Evolutionary conservation across 2,797 vertebrate genomes (phyloP).

Genomic region (Tokudaia tokunoshimensis): DNA sequence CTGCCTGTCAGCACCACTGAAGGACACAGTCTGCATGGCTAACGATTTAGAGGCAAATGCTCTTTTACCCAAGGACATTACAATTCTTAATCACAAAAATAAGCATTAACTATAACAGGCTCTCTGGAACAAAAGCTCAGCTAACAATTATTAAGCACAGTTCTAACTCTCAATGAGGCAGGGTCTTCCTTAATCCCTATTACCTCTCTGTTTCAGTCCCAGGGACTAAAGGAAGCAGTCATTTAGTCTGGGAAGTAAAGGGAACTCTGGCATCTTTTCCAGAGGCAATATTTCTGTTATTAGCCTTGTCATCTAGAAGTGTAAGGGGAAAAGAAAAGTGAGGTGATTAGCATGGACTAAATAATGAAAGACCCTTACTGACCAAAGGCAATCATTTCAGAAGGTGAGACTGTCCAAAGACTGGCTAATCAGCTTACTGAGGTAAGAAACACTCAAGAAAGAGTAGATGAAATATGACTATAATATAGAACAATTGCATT

Average conservation of each 20-base stretch:
- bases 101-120: background rate
- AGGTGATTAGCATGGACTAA: background rate
- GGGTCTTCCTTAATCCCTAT: background rate
- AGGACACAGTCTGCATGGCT: conserved; percentile 46
- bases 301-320: background rate
- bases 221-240: background rate
- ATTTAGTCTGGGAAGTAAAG: background rate
- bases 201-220: conserved; percentile 10
- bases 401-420: background rate
- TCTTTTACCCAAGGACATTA: conserved; percentile 39
- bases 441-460: background rate
- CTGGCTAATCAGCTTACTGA: conserved; percentile 19
- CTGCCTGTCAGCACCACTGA: conserved; percentile 29
- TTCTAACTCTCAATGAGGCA: background rate
- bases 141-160: background rate
- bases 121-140: conserved; percentile 51
- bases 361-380: background rate
- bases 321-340: background rate
- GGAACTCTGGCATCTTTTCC: background rate
- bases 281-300: conserved; percentile 8
- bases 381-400: background rate
- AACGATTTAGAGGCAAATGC: conserved; percentile 51
- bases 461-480: background rate
- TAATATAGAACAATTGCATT: background rate
- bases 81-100: background rate